phyloP scores from a whole-genome alignment of 2,113 vertebrate species.

The Peromyscus californicus region DNA sequence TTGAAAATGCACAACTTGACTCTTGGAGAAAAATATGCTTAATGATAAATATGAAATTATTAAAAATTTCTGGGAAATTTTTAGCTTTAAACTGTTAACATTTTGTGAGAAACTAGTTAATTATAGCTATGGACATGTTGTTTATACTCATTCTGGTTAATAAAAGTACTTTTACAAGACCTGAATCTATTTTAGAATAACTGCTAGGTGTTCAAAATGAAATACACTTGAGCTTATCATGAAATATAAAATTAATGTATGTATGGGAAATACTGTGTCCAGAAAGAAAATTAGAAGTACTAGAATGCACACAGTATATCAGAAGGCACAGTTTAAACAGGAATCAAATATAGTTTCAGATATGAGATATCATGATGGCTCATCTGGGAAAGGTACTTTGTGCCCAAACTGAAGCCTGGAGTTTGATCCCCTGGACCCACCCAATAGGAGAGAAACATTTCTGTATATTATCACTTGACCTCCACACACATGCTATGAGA shows the following conservation, averaged over 20 bases:
- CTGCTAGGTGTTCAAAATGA: background rate
- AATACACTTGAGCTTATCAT: background rate
- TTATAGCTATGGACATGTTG: background rate
- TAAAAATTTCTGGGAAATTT: background rate
- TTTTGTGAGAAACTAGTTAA: background rate
- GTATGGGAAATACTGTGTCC: background rate
- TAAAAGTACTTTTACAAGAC: background rate
- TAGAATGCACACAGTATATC: background rate
- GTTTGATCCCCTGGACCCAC: background rate
- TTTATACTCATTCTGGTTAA: background rate
- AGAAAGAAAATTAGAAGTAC: background rate
- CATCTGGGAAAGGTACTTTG: background rate
- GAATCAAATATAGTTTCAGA: background rate
- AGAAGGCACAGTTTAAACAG: background rate
- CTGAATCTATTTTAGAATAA: background rate
- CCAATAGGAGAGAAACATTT: background rate
- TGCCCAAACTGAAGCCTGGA: too few species aligned
- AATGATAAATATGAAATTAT: background rate
- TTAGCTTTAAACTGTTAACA: background rate
- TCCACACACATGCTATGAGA: background rate
- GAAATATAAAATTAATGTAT: background rate
- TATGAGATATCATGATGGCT: too few species aligned
- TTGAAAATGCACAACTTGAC: background rate
- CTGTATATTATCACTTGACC: background rate
- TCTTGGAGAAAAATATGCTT: background rate